Base-by-base conservation (phyloP, 2,113 vertebrate genomes). In the Psittacus erithacus region DNA sequence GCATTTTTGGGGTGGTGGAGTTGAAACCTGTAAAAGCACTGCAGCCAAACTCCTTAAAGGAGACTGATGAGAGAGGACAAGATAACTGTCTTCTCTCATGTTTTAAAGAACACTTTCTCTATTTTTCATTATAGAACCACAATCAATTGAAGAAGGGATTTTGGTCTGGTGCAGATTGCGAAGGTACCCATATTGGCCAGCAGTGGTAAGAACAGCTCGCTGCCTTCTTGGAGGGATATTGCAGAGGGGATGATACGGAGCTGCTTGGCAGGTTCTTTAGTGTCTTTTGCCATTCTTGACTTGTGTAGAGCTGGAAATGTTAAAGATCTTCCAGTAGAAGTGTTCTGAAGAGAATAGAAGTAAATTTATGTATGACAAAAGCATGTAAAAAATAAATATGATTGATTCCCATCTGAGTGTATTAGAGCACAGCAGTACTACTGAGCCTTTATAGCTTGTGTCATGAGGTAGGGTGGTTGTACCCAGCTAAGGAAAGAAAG, bases 101-200 rank as follows among this genome's bases (percentile, higher is more conserved):
- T 62, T 63, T 29, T 31, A 39, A 77, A 15, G 41, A 12, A 17
- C 50, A 22, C 25, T 71, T 25, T 3, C 19, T 19, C 80, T 80
- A 0, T 81, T 77, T 83, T 91, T 17, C n/a, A 3, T 69, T 27
- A 11, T 29, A 98, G 98, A 98, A 33, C 95, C 97, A 13, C 92
- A 96, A 27, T 52, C 96, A 3, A 96, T 98, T 31, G 94, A 97
- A 90, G 88, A 91, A 15, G 98, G 98, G 74, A 96, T 96, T 83
- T 83, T 98, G 88, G 98, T 98, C 43, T 98, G 98, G 98, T 98
- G 98, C 97, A 98, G 98, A 60, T 83, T 97, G 75, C 86, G 96
- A n/a, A 96, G 97, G 13, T 98, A 97, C 3, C 98, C 98, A 0
- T 98, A 98, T 46, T 98, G 98, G 98, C 98, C 98, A 31, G 97